phyloP scores from a whole-genome alignment of 2,888 invertebrate species.

The Lepetodrilus schrolli region DNA sequence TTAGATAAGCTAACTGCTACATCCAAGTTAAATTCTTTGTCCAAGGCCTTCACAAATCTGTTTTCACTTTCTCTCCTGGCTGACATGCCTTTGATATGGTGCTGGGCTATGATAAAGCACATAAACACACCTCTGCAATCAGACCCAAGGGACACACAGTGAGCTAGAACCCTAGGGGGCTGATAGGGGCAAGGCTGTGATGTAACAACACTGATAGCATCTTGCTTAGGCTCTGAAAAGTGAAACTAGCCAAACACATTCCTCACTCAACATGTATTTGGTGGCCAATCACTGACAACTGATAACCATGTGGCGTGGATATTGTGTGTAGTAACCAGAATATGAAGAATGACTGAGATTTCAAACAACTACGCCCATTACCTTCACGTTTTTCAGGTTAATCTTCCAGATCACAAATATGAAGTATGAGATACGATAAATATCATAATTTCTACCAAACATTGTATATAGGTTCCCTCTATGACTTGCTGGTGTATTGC shows the following conservation, averaged over 20 bases:
- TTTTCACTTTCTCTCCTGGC: conserved; percentile 5
- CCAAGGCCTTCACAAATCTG: conserved; percentile 10
- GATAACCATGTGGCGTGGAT: neutral
- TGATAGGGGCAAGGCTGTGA: neutral
- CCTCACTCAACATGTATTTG: neutral
- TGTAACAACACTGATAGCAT: neutral
- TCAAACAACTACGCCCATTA: too few relatives aligned
- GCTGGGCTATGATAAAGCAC: conserved; percentile 5
- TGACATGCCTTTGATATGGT: neutral
- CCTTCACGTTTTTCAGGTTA: too few relatives aligned
- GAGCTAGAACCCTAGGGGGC: neutral
- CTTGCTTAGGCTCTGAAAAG: neutral
- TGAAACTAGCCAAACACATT: conserved; percentile 6
- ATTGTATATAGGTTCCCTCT: too few relatives aligned
- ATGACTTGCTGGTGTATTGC: too few relatives aligned
- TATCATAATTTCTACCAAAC: neutral
- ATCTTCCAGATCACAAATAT: neutral
- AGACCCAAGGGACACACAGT: neutral
- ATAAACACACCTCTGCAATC: neutral
- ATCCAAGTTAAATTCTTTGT: neutral
- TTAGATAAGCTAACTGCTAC: neutral
- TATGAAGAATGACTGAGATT: too few relatives aligned
- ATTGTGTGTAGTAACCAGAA: neutral
- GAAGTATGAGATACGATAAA: neutral
- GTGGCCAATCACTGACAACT: neutral